Conservation (phyloP, 2,113 vertebrate genomes). For the Columba livia region DNA sequence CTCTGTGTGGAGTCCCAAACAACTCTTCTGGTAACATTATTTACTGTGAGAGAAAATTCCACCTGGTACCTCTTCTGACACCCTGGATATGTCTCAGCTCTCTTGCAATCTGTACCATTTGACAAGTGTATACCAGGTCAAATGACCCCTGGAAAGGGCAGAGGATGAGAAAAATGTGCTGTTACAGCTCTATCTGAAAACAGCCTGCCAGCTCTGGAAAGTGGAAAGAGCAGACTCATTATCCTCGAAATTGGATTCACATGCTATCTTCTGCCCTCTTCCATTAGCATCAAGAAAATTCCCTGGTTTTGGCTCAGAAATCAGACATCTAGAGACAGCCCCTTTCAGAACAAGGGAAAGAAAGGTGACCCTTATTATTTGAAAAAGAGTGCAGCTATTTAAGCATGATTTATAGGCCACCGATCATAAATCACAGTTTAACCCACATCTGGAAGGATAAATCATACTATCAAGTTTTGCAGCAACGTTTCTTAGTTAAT, state of each 20-base stretch:
- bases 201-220: constrained; percentile 22
- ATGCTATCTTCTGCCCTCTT: constrained; percentile 37
- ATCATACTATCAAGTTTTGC: constrained; percentile 10
- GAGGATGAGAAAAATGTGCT: constrained; percentile 40
- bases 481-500: constrained; percentile 6
- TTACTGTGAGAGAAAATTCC: not conserved
- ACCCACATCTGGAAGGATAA: constrained; percentile 36
- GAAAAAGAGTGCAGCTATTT: constrained; percentile 26
- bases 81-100: not conserved
- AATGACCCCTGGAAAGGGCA: not conserved
- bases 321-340: constrained; percentile 1
- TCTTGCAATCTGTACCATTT: not conserved
- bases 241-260: constrained; percentile 52
- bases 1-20: not conserved
- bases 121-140: constrained; percentile 9
- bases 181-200: constrained; percentile 35
- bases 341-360: not conserved
- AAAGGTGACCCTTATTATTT: constrained; percentile 49
- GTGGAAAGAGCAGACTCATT: constrained; percentile 33
- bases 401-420: constrained; percentile 37
- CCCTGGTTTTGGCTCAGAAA: constrained; percentile 26
- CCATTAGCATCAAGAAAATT: constrained; percentile 52
- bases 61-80: not conserved
- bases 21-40: not conserved
- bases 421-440: constrained; percentile 31